Conservation (phyloP, 2,888 invertebrate species). For the Amphimallon solstitiale region DNA sequence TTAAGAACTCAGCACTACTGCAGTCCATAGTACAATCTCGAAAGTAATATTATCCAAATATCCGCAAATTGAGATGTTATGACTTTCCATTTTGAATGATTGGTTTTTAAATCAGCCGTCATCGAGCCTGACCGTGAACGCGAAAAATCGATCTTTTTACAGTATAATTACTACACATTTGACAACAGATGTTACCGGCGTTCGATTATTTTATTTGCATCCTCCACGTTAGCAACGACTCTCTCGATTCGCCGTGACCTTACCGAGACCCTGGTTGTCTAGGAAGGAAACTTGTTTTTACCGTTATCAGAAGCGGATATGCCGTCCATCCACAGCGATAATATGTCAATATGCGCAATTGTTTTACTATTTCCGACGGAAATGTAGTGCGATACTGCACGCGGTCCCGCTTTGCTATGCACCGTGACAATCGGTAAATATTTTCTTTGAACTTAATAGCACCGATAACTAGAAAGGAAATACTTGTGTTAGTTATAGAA, state of each 20-base stretch:
- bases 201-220: constrained; percentile 21
- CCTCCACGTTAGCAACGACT: constrained; percentile 40
- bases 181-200: constrained; percentile 4
- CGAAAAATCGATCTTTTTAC: constrained; percentile 11
- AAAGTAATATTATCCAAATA: not conserved
- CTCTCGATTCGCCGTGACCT: constrained; percentile 42
- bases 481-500: no score
- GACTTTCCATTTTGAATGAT: not conserved
- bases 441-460: constrained; percentile 9
- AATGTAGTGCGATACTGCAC: constrained; percentile 38
- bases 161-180: not conserved
- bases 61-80: constrained; percentile 4
- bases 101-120: not conserved
- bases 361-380: constrained; percentile 41
- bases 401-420: constrained; percentile 30
- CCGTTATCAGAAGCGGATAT: constrained; percentile 47
- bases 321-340: constrained; percentile 21
- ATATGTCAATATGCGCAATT: constrained; percentile 37
- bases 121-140: not conserved
- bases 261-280: constrained; percentile 41
- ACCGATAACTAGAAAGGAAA: not conserved
- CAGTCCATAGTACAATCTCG: constrained; percentile 2
- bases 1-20: not conserved
- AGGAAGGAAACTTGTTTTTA: constrained; percentile 47
- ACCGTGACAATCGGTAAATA: constrained; percentile 32